phyloP scores from a whole-genome alignment of 2,797 vertebrate species.

The Bovichtus variegatus region DNA sequence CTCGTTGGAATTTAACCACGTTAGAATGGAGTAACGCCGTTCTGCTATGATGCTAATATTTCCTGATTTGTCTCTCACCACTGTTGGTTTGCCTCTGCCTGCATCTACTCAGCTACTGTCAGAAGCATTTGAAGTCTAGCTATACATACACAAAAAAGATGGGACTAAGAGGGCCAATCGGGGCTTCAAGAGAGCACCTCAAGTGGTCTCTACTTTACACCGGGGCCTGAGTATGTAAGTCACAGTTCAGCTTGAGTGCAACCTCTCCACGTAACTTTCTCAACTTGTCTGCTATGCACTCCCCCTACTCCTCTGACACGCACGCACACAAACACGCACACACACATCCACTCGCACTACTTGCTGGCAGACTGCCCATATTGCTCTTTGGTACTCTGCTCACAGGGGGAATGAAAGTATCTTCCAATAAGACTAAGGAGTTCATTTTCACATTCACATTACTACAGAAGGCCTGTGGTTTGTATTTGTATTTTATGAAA shows the following conservation, averaged over 20 bases:
- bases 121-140: not conserved
- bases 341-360: conserved; percentile 3
- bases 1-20: not conserved
- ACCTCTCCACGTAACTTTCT: not conserved
- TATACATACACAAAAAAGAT: not conserved
- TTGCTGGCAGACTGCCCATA: conserved; percentile 44
- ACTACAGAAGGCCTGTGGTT: not conserved
- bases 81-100: not conserved
- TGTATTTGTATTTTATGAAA: not conserved
- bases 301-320: not conserved
- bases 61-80: not conserved
- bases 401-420: conserved; percentile 51
- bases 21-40: not conserved
- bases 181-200: conserved; percentile 1
- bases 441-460: conserved; percentile 57
- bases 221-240: not conserved
- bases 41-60: not conserved
- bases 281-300: not conserved
- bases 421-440: conserved; percentile 58
- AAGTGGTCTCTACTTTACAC: conserved; percentile 32
- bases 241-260: conserved; percentile 30
- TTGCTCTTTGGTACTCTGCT: conserved; percentile 47
- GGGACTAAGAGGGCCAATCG: not conserved
- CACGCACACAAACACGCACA: not conserved
- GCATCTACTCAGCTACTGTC: not conserved